Conservation (phyloP, 2,888 invertebrate species). For the Drosophila diplacantha region DNA sequence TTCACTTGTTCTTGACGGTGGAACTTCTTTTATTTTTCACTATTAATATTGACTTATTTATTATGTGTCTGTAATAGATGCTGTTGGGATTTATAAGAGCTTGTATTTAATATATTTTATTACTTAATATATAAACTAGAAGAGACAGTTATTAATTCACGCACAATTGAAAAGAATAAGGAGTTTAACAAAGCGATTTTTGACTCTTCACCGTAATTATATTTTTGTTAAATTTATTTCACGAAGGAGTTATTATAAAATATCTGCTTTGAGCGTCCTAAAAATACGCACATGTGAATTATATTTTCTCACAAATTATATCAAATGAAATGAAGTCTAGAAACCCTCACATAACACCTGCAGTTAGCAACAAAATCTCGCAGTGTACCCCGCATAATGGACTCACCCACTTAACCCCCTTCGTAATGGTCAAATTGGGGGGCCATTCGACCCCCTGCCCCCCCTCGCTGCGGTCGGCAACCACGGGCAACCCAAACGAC, state of each 20-base stretch:
- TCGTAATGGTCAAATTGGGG: conserved; percentile 18
- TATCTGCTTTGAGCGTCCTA: too few relatives aligned
- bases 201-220: too few relatives aligned
- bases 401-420: conserved; percentile 14
- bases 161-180: too few relatives aligned
- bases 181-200: too few relatives aligned
- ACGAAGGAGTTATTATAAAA: too few relatives aligned
- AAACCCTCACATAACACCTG: too few relatives aligned
- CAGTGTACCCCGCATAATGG: conserved; percentile 16
- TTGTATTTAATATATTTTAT: too few relatives aligned
- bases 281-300: neutral
- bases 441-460: neutral
- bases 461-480: conserved; percentile 27
- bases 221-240: too few relatives aligned
- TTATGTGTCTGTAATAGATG: neutral
- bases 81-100: neutral
- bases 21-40: neutral
- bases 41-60: neutral
- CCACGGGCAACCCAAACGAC: conserved; percentile 41
- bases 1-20: too few relatives aligned
- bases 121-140: too few relatives aligned
- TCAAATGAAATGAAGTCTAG: neutral
- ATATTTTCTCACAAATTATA: neutral
- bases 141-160: too few relatives aligned
- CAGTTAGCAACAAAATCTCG: neutral